A percentile compares a stretch with the other conserved stretches of the same genome.
Evolutionary conservation across 2,888 invertebrate species (phyloP).

Genomic region (Marronus borbonicus): DNA sequence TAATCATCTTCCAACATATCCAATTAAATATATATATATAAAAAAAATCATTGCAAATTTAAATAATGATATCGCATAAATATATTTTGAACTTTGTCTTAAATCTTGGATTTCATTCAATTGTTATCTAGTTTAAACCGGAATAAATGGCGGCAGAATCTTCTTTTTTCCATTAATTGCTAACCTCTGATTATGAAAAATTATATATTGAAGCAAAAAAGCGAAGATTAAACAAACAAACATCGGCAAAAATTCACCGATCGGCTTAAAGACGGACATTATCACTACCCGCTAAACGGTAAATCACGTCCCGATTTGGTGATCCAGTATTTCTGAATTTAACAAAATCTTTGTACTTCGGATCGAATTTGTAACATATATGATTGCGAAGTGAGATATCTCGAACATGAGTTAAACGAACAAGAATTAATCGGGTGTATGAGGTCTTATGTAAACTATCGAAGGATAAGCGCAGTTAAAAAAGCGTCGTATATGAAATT

Average conservation of each 20-base stretch:
- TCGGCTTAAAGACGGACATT: too few relatives aligned
- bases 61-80: neutral
- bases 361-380: neutral
- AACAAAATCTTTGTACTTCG: neutral
- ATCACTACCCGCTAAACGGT: neutral
- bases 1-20: too few relatives aligned
- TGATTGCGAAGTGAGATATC: neutral
- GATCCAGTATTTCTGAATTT: neutral
- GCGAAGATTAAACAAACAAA: conserved; percentile 7
- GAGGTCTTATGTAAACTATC: conserved; percentile 2
- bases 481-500: neutral
- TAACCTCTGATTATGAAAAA: conserved; percentile 15
- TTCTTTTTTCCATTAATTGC: conserved; percentile 10
- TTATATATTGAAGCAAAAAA: neutral
- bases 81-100: neutral
- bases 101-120: neutral
- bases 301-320: neutral
- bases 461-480: neutral
- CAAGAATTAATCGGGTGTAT: conserved; percentile 4
- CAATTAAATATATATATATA: neutral
- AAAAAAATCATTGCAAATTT: neutral
- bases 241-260: neutral
- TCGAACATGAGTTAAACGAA: neutral
- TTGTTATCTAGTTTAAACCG: neutral
- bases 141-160: neutral